phyloP scores from a whole-genome alignment of 2,797 vertebrate species.

The Crax fasciolata region DNA sequence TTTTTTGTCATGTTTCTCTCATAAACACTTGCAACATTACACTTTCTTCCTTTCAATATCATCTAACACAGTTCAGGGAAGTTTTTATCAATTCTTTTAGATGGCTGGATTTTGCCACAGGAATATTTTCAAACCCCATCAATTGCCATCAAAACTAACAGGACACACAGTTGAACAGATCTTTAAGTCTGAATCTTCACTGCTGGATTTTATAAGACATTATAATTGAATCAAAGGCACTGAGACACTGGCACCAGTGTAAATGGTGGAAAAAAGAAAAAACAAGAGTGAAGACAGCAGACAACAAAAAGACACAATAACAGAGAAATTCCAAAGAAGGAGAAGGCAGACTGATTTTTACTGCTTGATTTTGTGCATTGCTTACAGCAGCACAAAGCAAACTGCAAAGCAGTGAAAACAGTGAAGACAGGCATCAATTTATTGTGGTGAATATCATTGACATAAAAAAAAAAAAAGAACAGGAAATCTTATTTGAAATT shows the following conservation, averaged over 20 bases:
- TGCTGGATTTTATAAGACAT: background rate
- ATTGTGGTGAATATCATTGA: background rate
- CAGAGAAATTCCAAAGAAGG: background rate
- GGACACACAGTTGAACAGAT: background rate
- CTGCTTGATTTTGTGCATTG: background rate
- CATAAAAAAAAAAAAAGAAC: conserved; percentile 17
- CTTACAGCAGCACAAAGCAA: conserved; percentile 11
- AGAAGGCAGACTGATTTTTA: background rate
- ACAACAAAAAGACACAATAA: background rate
- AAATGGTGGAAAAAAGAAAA: background rate
- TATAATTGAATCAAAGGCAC: background rate
- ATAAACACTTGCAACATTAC: background rate
- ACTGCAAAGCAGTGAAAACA: background rate
- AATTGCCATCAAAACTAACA: background rate
- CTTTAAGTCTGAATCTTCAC: background rate
- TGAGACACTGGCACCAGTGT: background rate
- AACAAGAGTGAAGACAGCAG: background rate
- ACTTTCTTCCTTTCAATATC: background rate
- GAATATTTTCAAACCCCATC: background rate
- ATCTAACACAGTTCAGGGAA: background rate
- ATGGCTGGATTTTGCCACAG: background rate
- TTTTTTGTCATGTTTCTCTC: background rate
- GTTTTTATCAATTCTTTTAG: background rate
- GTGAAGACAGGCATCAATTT: background rate
- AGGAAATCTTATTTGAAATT: background rate